Conservation (phyloP, 2,888 invertebrate species). For the Sminthurides aquaticus region DNA sequence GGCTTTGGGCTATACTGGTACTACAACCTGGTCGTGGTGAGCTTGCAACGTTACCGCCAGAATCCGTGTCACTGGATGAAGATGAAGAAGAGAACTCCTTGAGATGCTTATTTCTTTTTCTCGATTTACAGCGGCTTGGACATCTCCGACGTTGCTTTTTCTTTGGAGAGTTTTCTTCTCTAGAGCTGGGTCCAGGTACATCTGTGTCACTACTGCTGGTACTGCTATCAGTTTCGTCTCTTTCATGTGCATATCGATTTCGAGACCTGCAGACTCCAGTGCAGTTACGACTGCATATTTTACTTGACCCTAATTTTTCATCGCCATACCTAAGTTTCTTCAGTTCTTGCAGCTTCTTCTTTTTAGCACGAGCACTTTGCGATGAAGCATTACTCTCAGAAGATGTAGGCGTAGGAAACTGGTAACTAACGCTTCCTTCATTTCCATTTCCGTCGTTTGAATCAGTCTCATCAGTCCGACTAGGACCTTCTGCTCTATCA, state of each 20-base stretch:
- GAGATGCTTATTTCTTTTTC: too few relatives aligned
- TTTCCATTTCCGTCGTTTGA: background rate
- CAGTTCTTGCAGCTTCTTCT: background rate
- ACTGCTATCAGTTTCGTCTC: too few relatives aligned
- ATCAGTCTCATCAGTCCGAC: background rate
- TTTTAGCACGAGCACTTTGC: background rate
- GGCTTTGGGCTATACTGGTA: background rate
- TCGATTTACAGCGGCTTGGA: background rate
- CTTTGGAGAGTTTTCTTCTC: background rate
- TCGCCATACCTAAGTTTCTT: background rate
- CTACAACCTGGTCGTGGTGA: background rate
- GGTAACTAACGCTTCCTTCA: background rate
- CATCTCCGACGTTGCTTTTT: background rate
- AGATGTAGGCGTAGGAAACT: conserved; percentile 3
- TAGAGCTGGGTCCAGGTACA: too few relatives aligned
- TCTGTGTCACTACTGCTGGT: conserved; percentile 4
- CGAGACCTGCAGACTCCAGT: background rate
- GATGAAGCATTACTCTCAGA: background rate
- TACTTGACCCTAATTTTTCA: background rate
- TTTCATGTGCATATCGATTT: too few relatives aligned
- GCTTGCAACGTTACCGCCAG: background rate
- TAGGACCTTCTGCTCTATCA: background rate
- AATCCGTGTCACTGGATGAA: background rate
- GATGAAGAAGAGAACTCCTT: background rate
- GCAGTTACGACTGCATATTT: background rate